Percentiles rank a stretch among this genome's conserved stretches.
Evolutionary conservation across 2,797 vertebrate species (phyloP).

Genomic region (Lophotriccus pileatus): DNA sequence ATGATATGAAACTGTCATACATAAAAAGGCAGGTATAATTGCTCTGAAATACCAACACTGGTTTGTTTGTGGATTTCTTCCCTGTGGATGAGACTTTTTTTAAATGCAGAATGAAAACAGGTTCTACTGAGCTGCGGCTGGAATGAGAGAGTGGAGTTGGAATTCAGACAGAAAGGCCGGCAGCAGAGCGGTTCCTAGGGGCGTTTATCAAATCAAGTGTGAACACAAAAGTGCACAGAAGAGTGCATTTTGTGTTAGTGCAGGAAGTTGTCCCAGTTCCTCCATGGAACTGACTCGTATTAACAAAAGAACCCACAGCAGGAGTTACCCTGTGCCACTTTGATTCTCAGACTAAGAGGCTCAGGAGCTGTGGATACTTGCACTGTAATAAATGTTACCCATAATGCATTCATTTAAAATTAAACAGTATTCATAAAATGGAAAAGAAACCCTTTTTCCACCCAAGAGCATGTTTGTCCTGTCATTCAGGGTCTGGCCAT

Average conservation of each 20-base stretch:
- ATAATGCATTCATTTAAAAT: background rate
- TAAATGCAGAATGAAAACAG: background rate
- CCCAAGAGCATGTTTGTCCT: background rate
- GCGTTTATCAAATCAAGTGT: background rate
- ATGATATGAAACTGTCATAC: constrained; percentile 87
- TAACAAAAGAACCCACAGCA: background rate
- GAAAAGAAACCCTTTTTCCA: background rate
- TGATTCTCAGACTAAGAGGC: background rate
- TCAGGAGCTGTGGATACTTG: background rate
- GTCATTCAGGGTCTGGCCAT: background rate
- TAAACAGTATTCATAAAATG: background rate
- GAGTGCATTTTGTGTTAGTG: background rate
- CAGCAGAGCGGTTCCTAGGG: background rate
- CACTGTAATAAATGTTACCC: background rate
- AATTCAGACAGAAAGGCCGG: background rate
- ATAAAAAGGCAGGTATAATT: constrained; percentile 86
- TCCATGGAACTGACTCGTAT: background rate
- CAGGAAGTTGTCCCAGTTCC: background rate
- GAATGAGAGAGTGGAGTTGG: background rate
- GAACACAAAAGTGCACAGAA: background rate
- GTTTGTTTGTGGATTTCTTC: constrained; percentile 56
- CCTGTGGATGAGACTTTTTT: constrained; percentile 32
- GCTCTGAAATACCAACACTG: constrained; percentile 81
- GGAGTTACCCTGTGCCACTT: background rate
- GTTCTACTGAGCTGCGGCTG: background rate